These are phyloP conservation scores for Onychorhynchus coronatus DNA, from an alignment of 2,113 vertebrate species.

Conservation along the genomic window DNA sequence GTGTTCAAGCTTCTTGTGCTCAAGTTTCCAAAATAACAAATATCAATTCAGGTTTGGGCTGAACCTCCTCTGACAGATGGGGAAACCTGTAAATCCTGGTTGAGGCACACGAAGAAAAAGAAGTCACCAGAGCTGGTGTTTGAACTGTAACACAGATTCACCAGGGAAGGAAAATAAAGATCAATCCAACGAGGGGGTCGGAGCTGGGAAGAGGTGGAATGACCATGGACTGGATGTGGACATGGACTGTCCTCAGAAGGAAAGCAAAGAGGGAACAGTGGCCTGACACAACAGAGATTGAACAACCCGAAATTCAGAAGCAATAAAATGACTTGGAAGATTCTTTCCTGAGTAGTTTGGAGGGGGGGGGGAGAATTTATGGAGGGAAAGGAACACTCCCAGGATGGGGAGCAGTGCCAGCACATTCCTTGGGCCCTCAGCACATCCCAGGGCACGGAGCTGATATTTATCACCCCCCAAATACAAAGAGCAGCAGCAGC, in stretches of 20 bases:
- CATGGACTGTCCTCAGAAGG: not conserved
- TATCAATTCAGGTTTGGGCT: not conserved
- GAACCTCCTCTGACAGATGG: not conserved
- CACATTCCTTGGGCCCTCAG: not conserved
- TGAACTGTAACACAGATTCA: not conserved
- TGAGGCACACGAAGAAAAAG: not conserved
- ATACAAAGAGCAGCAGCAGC: not conserved
- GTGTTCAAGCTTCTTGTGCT: constrained; percentile 14
- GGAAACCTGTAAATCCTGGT: not conserved
- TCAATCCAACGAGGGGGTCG: fast-evolving
- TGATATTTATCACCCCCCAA: not conserved
- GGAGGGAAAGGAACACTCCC: not conserved
- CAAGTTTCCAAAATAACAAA: constrained; percentile 55
- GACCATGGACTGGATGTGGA: not conserved
- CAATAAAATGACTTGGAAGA: not conserved
- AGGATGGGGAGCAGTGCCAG: not conserved
- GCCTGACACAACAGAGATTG: not conserved
- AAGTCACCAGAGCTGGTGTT: not conserved
- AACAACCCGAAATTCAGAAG: not conserved
- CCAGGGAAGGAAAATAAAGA: not conserved
- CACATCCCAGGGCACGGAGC: not conserved
- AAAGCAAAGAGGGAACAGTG: not conserved
- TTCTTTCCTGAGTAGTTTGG: not conserved
- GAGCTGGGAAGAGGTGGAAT: not conserved
- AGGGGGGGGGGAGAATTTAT: not conserved